Conservation (phyloP, 2,797 vertebrate genomes). For the Danio choprae region DNA sequence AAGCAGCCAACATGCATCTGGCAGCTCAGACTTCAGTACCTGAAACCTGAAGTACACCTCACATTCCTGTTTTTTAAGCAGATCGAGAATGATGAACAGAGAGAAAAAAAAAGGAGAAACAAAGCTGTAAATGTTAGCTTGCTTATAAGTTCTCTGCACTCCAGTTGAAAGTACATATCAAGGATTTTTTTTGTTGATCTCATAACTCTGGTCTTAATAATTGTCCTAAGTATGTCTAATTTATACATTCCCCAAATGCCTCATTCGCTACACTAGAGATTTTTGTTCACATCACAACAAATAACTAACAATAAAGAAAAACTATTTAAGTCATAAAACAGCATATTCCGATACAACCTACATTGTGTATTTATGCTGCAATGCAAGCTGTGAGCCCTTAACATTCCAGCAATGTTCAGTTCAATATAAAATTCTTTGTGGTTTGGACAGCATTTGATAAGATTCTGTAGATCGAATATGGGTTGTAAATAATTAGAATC, state of each 20-base stretch:
- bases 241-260: not conserved
- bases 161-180: not conserved
- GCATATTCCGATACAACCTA: not conserved
- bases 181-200: not conserved
- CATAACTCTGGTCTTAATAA: not conserved
- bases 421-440: not conserved
- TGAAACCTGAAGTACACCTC: conserved; percentile 46
- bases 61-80: conserved; percentile 21
- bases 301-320: not conserved
- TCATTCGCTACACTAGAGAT: not conserved
- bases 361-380: not conserved
- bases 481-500: not conserved
- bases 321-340: not conserved
- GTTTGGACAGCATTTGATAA: not conserved
- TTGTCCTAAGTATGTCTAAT: not conserved
- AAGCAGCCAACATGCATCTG: conserved; percentile 44
- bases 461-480: not conserved
- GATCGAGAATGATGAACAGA: not conserved
- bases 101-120: not conserved
- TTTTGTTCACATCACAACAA: not conserved
- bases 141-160: not conserved
- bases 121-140: not conserved
- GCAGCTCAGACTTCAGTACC: conserved; percentile 26
- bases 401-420: not conserved
- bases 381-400: not conserved